phyloP scores from a whole-genome alignment of 2,797 vertebrate genomes.

The Kryptopterus vitreolus region DNA sequence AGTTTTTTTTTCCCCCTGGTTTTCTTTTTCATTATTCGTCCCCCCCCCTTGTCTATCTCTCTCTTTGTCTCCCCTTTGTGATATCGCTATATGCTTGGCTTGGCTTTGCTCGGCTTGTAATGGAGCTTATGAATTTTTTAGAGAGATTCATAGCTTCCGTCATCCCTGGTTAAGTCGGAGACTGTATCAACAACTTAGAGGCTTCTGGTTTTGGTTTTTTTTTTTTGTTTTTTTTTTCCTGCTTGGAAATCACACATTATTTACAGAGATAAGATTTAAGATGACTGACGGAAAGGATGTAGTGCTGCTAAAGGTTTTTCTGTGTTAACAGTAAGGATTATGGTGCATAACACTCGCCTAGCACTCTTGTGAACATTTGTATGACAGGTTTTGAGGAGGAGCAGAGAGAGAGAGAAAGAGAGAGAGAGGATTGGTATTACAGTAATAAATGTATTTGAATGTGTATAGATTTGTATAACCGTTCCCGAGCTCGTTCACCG shows the following conservation, averaged over 20 bases:
- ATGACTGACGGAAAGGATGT: conserved; percentile 21
- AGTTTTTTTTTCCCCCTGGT: conserved; percentile 70
- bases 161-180: conserved; percentile 61
- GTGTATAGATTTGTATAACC: conserved; percentile 51
- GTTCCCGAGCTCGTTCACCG: conserved; percentile 49
- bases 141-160: conserved; percentile 76
- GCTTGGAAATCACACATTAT: conserved; percentile 56
- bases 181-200: conserved; percentile 56
- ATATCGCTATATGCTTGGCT: conserved; percentile 77
- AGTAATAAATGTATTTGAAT: conserved; percentile 42
- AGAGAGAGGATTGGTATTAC: conserved; percentile 48
- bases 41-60: conserved; percentile 9
- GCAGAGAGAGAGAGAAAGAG: too few species aligned
- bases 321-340: background rate
- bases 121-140: conserved; percentile 97
- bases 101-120: conserved; percentile 83
- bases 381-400: conserved; percentile 22
- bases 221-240: conserved; percentile 35
- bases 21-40: conserved; percentile 46
- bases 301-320: conserved; percentile 22
- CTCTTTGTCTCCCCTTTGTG: conserved; percentile 48
- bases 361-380: background rate
- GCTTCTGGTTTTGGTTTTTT: conserved; percentile 35
- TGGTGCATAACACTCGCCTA: conserved; percentile 21
- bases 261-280: conserved; percentile 56